Evolutionary conservation across 1,140 invertebrate genomes (phyloP).

Genomic region (Nymphalis io): DNA sequence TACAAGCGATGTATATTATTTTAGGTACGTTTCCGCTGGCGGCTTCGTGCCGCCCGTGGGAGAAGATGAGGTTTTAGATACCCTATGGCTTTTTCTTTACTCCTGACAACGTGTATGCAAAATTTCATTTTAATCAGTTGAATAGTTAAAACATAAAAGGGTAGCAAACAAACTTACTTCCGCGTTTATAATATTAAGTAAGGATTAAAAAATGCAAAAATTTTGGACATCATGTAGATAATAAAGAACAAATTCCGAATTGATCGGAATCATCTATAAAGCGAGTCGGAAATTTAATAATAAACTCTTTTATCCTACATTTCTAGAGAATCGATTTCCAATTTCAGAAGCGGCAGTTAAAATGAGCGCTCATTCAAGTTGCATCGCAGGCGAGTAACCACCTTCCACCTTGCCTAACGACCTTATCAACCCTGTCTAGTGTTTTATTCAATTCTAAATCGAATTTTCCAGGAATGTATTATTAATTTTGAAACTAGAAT

Average conservation of each 20-base stretch:
- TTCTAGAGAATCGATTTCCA: constrained; percentile 28
- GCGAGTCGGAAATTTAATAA: constrained; percentile 18
- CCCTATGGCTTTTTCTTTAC: too few species aligned
- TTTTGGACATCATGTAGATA: background rate
- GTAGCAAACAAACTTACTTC: too few species aligned
- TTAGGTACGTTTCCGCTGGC: too few species aligned
- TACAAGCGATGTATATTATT: too few species aligned
- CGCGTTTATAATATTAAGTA: too few species aligned
- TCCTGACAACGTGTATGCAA: too few species aligned
- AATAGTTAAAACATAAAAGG: too few species aligned
- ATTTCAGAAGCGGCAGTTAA: constrained; percentile 13
- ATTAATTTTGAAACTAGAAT: background rate
- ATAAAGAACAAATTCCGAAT: background rate
- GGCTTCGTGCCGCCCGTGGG: too few species aligned
- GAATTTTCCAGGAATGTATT: background rate
- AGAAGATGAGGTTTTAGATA: too few species aligned
- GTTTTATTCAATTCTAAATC: background rate
- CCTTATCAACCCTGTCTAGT: constrained; percentile 3
- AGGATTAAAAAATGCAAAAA: background rate
- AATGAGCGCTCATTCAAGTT: constrained; percentile 27
- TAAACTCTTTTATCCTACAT: constrained; percentile 12
- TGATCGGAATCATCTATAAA: constrained; percentile 19
- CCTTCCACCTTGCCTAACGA: constrained; percentile 6
- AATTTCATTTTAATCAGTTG: too few species aligned
- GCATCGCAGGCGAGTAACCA: constrained; percentile 14